Base-by-base conservation (phyloP, 2,113 vertebrate genomes). In the Heterotilapia buettikoferi region DNA sequence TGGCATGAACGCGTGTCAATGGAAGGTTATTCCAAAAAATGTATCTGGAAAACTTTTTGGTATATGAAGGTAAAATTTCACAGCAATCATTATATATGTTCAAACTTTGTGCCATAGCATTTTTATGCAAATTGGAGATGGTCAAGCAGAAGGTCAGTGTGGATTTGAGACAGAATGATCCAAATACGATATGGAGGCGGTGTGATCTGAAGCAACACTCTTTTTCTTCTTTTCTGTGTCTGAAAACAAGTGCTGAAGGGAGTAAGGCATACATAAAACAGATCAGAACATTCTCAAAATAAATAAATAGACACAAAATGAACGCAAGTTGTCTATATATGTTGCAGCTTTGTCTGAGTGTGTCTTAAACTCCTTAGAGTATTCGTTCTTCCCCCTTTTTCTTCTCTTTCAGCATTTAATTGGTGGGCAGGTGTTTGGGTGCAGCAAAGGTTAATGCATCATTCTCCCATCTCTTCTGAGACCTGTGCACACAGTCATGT, bases 341-440 rank as follows among this genome's bases (percentile, higher is more conserved):
- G 73, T 78, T 78, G 26, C 45, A 31, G 45, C 18, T 52, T 31
- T 52, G 43, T 50, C 71, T 50, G 16, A 50, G 24, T 78, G 40
- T 47, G 71, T 31, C 36, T 61, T 47, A 9, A 78, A 63, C 21
- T 21, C 9, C 18, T 31, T 7, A 19, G 79, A 86, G 8, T n/a
- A 38, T 52, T 31, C 29, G 18, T n/a, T 76, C 36, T 78, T 53
- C 19, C 71, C 9, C n/a, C 29, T n/a, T 43, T 31, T 53, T 31
- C 36, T 54, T 29, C 29, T 47, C 54, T 45, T 50, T 3, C 50
- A 8, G n/a, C 12, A 21, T 6, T 38, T 71, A 88, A 84, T 89
- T 85, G 85, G 53, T 73, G 63, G 87, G 85, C 94, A 93, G 94
- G 85, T 93, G 92, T 90, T 90, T 84, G 53, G 88, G 89, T 89